These are phyloP conservation scores for Sipha flava DNA, from an alignment of 1,140 invertebrate species.

Conservation along the genomic window DNA sequence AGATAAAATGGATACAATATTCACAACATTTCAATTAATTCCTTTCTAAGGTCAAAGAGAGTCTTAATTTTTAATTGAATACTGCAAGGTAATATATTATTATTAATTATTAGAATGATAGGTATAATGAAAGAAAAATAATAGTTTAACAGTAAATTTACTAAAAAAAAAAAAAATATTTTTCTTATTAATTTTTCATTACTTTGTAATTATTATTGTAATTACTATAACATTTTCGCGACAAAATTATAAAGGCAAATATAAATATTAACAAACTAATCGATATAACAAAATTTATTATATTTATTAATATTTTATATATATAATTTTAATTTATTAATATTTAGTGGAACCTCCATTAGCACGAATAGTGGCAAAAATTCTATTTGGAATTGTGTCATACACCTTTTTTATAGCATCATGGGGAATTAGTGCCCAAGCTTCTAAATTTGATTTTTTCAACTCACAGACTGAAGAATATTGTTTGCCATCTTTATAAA, in stretches of 20 bases:
- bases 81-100: background rate
- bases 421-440: background rate
- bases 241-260: constrained; percentile 3
- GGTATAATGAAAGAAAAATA: background rate
- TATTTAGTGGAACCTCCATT: background rate
- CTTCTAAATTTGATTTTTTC: background rate
- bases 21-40: no score
- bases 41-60: no score
- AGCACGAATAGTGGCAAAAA: background rate
- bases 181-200: background rate
- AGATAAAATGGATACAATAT: no score
- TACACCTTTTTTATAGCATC: constrained; percentile 6
- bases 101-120: background rate
- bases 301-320: background rate
- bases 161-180: no score
- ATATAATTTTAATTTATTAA: background rate
- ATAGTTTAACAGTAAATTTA: background rate
- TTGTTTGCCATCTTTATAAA: background rate
- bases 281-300: background rate
- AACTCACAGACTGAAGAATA: background rate
- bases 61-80: no score
- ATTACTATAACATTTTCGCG: background rate
- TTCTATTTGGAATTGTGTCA: background rate
- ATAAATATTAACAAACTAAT: background rate
- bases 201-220: no score